Evolutionary conservation across 2,888 invertebrate genomes (phyloP).

Genomic region (Andricus curvator): DNA sequence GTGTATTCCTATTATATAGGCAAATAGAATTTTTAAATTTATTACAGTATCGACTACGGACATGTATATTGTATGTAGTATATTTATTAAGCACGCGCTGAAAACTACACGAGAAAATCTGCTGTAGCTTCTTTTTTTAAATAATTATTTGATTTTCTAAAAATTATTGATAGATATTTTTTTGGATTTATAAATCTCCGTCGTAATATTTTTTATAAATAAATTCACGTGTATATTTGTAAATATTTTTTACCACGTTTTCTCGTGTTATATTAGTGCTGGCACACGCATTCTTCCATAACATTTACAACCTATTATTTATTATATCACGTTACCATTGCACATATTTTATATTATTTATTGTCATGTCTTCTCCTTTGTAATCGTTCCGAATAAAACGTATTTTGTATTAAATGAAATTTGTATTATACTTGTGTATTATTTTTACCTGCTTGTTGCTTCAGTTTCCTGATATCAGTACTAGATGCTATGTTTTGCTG

Average conservation of each 20-base stretch:
- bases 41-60: constrained; percentile 5
- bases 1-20: neutral
- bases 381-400: constrained; percentile 71
- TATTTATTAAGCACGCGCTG: constrained; percentile 8
- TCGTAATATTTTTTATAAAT: constrained; percentile 32
- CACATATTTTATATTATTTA: constrained; percentile 74
- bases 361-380: constrained; percentile 70
- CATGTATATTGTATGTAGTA: neutral
- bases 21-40: neutral
- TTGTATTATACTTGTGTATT: constrained; percentile 56
- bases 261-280: constrained; percentile 68
- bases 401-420: constrained; percentile 56
- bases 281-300: constrained; percentile 62
- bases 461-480: neutral
- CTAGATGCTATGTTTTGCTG: too few relatives aligned
- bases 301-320: constrained; percentile 66
- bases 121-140: neutral
- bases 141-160: neutral
- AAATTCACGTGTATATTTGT: constrained; percentile 16
- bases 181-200: constrained; percentile 44
- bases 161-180: constrained; percentile 5
- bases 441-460: neutral
- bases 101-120: neutral
- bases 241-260: constrained; percentile 60
- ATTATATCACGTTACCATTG: constrained; percentile 76